Conservation (phyloP, 2,113 vertebrate species). For the Echinops telfairi region DNA sequence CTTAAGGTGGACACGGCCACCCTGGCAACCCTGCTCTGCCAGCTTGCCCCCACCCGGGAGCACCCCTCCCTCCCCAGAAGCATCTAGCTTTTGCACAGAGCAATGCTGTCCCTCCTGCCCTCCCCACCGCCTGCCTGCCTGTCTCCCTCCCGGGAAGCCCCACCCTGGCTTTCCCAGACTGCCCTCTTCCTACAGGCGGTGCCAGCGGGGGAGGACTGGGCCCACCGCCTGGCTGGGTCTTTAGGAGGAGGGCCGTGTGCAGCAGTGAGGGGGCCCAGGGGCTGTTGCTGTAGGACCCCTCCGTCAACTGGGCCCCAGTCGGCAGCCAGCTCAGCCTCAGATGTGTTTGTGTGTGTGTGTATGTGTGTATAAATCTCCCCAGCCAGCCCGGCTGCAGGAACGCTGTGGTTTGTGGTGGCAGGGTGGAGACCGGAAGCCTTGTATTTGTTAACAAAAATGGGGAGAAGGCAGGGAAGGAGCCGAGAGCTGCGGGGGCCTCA, state of each 20-base stretch:
- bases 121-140: background rate
- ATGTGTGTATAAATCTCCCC: conserved; percentile 80
- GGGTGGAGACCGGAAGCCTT: conserved; percentile 79
- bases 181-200: background rate
- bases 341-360: background rate
- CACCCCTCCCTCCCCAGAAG: background rate
- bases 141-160: background rate
- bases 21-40: too few relatives aligned
- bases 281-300: conserved; percentile 44
- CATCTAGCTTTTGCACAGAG: background rate
- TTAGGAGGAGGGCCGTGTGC: background rate
- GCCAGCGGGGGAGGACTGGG: background rate
- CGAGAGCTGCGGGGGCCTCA: accelerated
- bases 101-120: too few relatives aligned
- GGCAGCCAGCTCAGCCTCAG: conserved; percentile 71
- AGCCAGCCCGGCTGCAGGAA: conserved; percentile 80
- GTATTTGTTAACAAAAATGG: conserved; percentile 70
- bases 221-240: background rate
- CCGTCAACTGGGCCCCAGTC: conserved; percentile 80
- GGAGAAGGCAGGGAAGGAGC: background rate
- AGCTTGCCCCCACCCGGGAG: background rate
- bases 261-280: background rate
- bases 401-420: conserved; percentile 80
- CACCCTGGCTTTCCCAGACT: background rate
- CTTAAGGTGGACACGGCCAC: background rate